phyloP scores from a whole-genome alignment of 2,797 vertebrate genomes.

The Sparidentex hasta region DNA sequence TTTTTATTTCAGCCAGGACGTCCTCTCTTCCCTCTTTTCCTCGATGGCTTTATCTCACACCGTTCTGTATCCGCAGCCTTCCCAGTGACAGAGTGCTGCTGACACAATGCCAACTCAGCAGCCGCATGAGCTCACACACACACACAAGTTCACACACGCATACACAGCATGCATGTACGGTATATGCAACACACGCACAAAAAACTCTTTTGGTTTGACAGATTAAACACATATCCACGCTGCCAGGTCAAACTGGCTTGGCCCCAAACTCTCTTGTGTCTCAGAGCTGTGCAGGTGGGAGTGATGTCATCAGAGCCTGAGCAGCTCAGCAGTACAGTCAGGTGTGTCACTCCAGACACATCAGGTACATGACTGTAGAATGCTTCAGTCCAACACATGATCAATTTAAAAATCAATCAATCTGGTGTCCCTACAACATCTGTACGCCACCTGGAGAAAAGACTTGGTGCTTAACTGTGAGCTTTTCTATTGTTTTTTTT shows the following conservation, averaged over 20 bases:
- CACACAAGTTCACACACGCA: conserved; percentile 8
- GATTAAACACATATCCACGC: conserved; percentile 30
- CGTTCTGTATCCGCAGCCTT: conserved; percentile 61
- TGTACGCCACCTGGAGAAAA: background rate
- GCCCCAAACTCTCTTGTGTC: conserved; percentile 26
- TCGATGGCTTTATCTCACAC: conserved; percentile 42
- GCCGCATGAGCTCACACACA: conserved; percentile 29
- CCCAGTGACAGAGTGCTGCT: conserved; percentile 68
- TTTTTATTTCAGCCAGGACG: conserved; percentile 1
- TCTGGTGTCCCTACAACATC: background rate
- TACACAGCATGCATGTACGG: conserved; percentile 19
- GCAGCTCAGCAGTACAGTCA: conserved; percentile 1
- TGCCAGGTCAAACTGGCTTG: conserved; percentile 29
- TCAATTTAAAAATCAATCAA: background rate
- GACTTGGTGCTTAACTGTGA: background rate
- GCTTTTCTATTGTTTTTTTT: background rate
- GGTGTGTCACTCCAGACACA: background rate
- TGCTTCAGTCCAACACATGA: too few relatives aligned
- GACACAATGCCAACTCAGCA: conserved; percentile 82
- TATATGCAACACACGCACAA: background rate
- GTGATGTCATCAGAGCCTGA: conserved; percentile 30
- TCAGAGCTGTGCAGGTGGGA: conserved; percentile 39
- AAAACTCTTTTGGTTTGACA: conserved; percentile 3
- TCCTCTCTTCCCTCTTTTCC: conserved; percentile 9
- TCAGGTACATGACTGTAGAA: background rate